Evolutionary conservation across 2,113 vertebrate species (phyloP).

Genomic region (Nerophis lumbriciformis): DNA sequence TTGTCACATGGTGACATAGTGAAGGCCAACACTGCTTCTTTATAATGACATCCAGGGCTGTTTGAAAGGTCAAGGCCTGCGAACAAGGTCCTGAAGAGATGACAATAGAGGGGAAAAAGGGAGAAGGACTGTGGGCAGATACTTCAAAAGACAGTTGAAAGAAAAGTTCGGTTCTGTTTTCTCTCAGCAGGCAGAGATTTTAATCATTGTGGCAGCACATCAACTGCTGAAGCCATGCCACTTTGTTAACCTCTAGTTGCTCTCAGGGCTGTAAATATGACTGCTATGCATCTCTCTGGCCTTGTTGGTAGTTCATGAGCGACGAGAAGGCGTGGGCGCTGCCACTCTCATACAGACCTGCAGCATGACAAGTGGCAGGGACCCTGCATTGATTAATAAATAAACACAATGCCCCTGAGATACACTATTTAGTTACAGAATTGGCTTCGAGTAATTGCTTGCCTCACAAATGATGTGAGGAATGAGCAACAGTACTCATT

Average conservation of each 20-base stretch:
- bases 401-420: conserved; percentile 48
- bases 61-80: conserved; percentile 21
- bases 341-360: conserved; percentile 22
- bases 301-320: conserved; percentile 65
- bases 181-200: conserved; percentile 59
- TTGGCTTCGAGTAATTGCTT: conserved; percentile 8
- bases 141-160: conserved; percentile 22
- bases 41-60: conserved; percentile 16
- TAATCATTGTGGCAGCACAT: conserved; percentile 66
- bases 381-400: conserved; percentile 52
- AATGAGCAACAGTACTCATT: conserved; percentile 12
- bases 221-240: conserved; percentile 55
- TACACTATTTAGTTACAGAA: conserved; percentile 4
- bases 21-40: conserved; percentile 6
- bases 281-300: conserved; percentile 39
- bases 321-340: conserved; percentile 26
- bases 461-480: conserved; percentile 18
- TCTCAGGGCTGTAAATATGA: conserved; percentile 67
- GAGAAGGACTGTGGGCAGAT: not conserved
- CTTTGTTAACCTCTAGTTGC: conserved; percentile 71
- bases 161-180: conserved; percentile 40
- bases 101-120: conserved; percentile 7
- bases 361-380: conserved; percentile 44
- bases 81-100: conserved; percentile 37
- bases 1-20: not conserved